These are phyloP conservation scores for Deroplatys truncata DNA, from an alignment of 2,888 invertebrate species.

Conservation along the genomic window DNA sequence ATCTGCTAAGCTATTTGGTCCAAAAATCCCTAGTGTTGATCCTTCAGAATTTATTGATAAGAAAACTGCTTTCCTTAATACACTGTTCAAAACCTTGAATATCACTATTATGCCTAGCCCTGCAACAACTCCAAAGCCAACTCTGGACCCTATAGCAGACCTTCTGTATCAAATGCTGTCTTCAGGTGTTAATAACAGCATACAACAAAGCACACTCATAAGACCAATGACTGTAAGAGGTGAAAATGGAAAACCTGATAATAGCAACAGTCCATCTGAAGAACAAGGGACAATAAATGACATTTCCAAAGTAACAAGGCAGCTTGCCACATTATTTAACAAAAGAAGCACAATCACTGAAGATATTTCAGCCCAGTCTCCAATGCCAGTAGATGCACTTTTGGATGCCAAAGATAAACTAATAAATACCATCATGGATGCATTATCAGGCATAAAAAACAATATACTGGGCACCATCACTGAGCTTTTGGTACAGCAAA, in stretches of 20 bases:
- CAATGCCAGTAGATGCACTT: slow-evolving; percentile 1
- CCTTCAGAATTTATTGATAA: slow-evolving; percentile 35
- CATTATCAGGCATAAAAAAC: slow-evolving; percentile 24
- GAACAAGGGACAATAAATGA: neutral
- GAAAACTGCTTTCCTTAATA: slow-evolving; percentile 39
- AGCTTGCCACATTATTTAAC: neutral
- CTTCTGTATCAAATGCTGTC: slow-evolving; percentile 41
- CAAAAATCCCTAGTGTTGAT: slow-evolving; percentile 6
- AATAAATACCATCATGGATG: slow-evolving; percentile 15
- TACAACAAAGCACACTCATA: slow-evolving; percentile 30
- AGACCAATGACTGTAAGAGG: neutral
- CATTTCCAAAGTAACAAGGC: neutral
- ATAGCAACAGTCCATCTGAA: neutral
- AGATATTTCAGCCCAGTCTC: neutral
- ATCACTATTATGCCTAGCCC: slow-evolving; percentile 33
- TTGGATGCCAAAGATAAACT: slow-evolving; percentile 19
- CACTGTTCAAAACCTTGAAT: slow-evolving; percentile 39
- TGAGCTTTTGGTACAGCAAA: slow-evolving; percentile 39
- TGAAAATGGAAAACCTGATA: neutral
- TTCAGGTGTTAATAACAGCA: slow-evolving; percentile 35
- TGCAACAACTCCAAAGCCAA: slow-evolving; percentile 33
- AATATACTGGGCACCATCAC: slow-evolving; percentile 35
- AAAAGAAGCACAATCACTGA: neutral
- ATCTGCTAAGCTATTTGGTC: neutral
- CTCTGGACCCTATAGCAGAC: slow-evolving; percentile 34